A percentile compares a stretch with the other conserved stretches of the same genome.
Conservation (phyloP, 2,888 invertebrate species). For the Acrobeloides nanus region DNA sequence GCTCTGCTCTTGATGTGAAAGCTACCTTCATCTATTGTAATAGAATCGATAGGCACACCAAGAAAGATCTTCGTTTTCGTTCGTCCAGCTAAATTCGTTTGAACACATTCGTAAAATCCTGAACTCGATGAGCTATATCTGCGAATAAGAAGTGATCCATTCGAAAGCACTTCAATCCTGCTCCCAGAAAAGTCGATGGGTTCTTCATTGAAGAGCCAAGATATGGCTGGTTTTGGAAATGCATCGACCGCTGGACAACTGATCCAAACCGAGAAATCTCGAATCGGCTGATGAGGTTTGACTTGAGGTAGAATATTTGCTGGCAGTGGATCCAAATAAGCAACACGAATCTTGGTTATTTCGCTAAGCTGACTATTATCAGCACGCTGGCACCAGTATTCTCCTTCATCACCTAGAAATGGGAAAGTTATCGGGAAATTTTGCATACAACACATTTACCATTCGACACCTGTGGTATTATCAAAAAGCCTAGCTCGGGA, state of each 20-base stretch:
- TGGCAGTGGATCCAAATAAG: slow-evolving; percentile 27
- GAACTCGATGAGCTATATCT: slow-evolving; percentile 20
- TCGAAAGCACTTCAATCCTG: slow-evolving; percentile 20
- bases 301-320: slow-evolving; percentile 5
- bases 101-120: slow-evolving; percentile 25
- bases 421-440: background rate
- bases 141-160: slow-evolving; percentile 40
- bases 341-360: slow-evolving; percentile 31
- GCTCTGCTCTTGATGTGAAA: no score
- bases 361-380: slow-evolving; percentile 28
- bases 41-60: no score
- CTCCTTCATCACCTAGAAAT: slow-evolving; percentile 33
- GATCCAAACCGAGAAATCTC: slow-evolving; percentile 24
- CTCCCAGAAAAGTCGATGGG: slow-evolving; percentile 20
- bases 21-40: no score
- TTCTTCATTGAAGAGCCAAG: slow-evolving; percentile 28
- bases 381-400: slow-evolving; percentile 36
- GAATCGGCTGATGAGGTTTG: slow-evolving; percentile 16
- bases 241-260: slow-evolving; percentile 31
- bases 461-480: slow-evolving; percentile 32
- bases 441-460: background rate
- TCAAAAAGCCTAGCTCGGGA: slow-evolving; percentile 45
- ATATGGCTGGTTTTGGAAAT: slow-evolving; percentile 31
- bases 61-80: slow-evolving; percentile 18
- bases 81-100: slow-evolving; percentile 38